These are phyloP conservation scores for Hesperophylax magnus DNA, from an alignment of 1,140 invertebrate species.

Conservation along the genomic window DNA sequence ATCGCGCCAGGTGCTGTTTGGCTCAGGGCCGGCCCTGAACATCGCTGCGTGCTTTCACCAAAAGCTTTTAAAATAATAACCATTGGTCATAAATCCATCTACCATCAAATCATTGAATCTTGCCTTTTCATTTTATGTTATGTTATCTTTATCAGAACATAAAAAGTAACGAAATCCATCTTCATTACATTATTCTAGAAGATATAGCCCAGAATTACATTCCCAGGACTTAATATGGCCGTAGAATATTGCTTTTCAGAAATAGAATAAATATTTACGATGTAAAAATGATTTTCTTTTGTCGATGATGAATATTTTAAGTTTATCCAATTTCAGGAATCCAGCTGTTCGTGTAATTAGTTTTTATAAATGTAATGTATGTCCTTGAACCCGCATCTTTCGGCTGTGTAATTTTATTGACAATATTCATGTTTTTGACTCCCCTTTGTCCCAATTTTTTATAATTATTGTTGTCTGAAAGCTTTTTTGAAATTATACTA, in stretches of 20 bases:
- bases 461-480: constrained; percentile 8
- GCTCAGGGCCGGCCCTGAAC: too few species aligned
- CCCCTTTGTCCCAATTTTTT: background rate
- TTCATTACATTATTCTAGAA: background rate
- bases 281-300: constrained; percentile 3
- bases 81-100: constrained; percentile 19
- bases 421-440: constrained; percentile 9
- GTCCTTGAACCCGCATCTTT: constrained; percentile 4
- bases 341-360: constrained; percentile 17
- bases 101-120: constrained; percentile 11
- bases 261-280: background rate
- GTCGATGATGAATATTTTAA: background rate
- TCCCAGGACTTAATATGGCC: background rate
- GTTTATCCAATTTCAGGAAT: constrained; percentile 5
- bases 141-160: constrained; percentile 18
- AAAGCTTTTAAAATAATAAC: background rate
- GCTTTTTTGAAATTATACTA: constrained; percentile 31
- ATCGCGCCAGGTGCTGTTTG: too few species aligned
- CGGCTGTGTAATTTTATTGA: constrained; percentile 5
- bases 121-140: constrained; percentile 9
- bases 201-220: background rate
- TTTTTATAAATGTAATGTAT: background rate
- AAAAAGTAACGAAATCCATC: constrained; percentile 1
- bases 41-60: background rate
- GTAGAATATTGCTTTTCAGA: constrained; percentile 8